Evolutionary conservation across 2,797 vertebrate genomes (phyloP), one percentile per base, ranked within the genome.

Genomic region (Epinephelus malabaricus): DNA sequence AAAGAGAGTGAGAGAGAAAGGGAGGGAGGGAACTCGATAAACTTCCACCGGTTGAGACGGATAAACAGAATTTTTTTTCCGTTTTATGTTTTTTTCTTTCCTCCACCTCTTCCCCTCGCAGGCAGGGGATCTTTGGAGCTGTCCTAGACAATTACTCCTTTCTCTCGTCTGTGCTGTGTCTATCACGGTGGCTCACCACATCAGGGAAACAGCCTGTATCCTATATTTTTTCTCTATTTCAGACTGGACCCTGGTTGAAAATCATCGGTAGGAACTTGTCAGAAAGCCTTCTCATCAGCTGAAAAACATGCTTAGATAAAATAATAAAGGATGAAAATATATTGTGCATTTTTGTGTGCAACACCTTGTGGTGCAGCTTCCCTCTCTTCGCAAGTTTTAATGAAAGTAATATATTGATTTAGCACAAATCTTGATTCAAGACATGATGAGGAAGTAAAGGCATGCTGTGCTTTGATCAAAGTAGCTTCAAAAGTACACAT

Each of bases 141-240:
- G 80, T 89, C 86, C 78, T 69, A 70, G 40, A 86, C 87, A 86
- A 91, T 93, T 83, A 91, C 84, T 68, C 34, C 54, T 69, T 73
- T 88, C 58, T 82, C 83, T 71, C 81, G 77, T 86, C 83, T 83
- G 46, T 68, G 61, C 64, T 74, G 54, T 85, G 54, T 91, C 74
- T 74, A 78, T 89, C 76, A 63, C 0, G 12, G 72, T 64, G 76
- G 56, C 75, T 76, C 60, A 23, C 61, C 62, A 69, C 63, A 79
- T 77, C 84, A 79, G 49, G 71, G 71, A 77, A 76, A 69, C 73
- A 49, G 67, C 69, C 34, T 69, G 68, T 56, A 18, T 60, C 65
- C 19, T 49, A 38, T 14, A 5, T 73, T 53, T 73, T 69, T 76
- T 73, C 67, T 59, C 40, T 66, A 56, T 82, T 17, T 3, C 38